Base-by-base conservation (phyloP, 2,113 vertebrate species). In the Beaufortia kweichowensis region DNA sequence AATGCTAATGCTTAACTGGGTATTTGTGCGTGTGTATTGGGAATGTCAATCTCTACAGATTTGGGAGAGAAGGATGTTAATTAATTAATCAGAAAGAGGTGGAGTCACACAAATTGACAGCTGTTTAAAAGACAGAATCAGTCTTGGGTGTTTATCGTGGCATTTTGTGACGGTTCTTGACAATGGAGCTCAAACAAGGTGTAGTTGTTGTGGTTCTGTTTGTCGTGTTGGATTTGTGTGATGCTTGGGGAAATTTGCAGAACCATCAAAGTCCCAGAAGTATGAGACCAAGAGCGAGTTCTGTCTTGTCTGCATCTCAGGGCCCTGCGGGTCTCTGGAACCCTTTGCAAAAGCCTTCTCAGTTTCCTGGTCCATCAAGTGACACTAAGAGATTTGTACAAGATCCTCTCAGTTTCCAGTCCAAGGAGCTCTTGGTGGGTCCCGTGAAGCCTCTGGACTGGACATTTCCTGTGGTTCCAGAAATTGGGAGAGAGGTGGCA, bases 381-480 rank as follows among this genome's bases (percentile, higher is more conserved):
- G 24, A 11, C 17, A 28, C 26, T 4, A 12, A 15, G 1, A 28
- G 23, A 12, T 10, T 33, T 33, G 10, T n/a, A 24, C 77, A 65
- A 66, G 60, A 64, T 1, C 39, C 39, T 48, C 23, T 46, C 26
- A 4, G 17, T 4, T 0, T 59, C 63, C 71, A 81, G 50, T 29
- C 59, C 67, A 78, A 84, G 26, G 78, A 75, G 11, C 53, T 71
- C 3, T 48, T 81, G 19, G 28, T 23, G 2, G 31, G 82, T 9
- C 56, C 57, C 3, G 23, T n/a, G 6, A 60, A 53, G 41, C 78
- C 81, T 0, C 24, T 87, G 8, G 10, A 64, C 0, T 90, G 88
- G 88, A 75, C 1, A 2, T 87, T 33, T 31, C 88, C 88, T 0
- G 21, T 60, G 0, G 71, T 79, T 0, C 87, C 79, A 0, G 56